Base-by-base conservation (phyloP, 2,113 vertebrate species). In the Zosterops japonicus region DNA sequence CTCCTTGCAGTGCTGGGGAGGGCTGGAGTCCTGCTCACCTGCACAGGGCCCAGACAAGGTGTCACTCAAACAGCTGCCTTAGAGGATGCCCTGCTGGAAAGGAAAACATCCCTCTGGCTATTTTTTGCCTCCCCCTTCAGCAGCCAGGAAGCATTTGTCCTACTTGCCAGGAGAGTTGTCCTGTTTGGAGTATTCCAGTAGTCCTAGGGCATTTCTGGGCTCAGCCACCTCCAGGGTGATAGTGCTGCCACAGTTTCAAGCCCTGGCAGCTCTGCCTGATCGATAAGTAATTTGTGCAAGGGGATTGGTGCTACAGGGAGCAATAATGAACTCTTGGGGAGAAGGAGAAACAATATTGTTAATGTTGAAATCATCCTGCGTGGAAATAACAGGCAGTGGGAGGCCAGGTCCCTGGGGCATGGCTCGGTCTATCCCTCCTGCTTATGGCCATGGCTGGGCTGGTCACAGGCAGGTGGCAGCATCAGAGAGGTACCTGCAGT, bases 301-400 rank as follows among this genome's bases (percentile, higher is more conserved):
- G 96, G 94, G 83, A 44, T 69, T 94, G 28, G 82, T 11, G 3
- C 91, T 91, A 91, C 86, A 90, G 89, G 86, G 82, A 97, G 79
- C 89, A 23, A 77, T 97, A 95, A 98, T 97, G 97, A 96, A 97
- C 97, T 97, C 97, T 95, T 85, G 52, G 91, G 93, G 97, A 96
- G 96, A 95, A 94, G 95, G 94, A 95, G 94, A 95, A 97, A 96
- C 76, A 72, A 93, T 95, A 96, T 93, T 96, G 97, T 97, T 97
- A 96, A 91, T 76, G 5, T 59, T 53, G 95, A 94, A 97, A 94
- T 95, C 94, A 95, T 95, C 86, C 86, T 12, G 56, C 17, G 9
- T 1, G n/a, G 96, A 93, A 87, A 94, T 83, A 95, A 85, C 64
- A 79, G 67, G 23, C 12, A 35, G 52, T 33, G 5, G 87, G 55